Base-by-base conservation (phyloP, 2,113 vertebrate species). In the Ariopsis seemanni region DNA sequence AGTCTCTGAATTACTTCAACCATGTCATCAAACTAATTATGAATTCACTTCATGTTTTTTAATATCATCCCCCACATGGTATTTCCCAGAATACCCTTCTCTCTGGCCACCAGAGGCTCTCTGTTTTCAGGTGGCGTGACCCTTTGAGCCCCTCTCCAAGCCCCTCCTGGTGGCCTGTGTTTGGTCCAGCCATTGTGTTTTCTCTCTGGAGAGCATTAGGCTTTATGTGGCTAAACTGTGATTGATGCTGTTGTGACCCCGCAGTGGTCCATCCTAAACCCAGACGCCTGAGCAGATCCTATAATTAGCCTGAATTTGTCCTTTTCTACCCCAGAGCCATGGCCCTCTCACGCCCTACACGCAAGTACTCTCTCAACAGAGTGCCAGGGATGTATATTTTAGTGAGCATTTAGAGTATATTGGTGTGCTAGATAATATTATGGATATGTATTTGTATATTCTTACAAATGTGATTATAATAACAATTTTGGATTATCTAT, bases 221-320 rank as follows among this genome's bases (percentile, higher is more conserved):
- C 87, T 42, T 91, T 5, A 0, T 85, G 87, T 71, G 78, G 53
- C 77, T 88, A 77, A 86, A 87, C 80, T 27, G 81, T 89, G 92
- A 93, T 87, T 89, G 92, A 94, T 95, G 92, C 87, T 92, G 90
- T 85, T 85, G 91, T 90, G 88, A 88, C 88, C 92, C 65, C 89
- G 82, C 74, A 5, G 89, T 92, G 92, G 93, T 94, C 92, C 93
- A 93, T 93, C 89, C 91, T 78, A 67, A 88, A 86, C 81, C 48
- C 80, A 30, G 69, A 79, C 82, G 84, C 75, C 30, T 63, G 89
- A 92, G 91, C 69, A 52, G 84, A 85, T 93, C 93, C 92, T 92
- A 94, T 96, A 97, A 97, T 97, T 97, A 97, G 95, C 92, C 93
- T 87, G 88, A 93, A 96, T 96, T 95, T 95, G 92, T 96, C 95